phyloP scores from a whole-genome alignment of 2,113 vertebrate genomes.

The Hirundichthys speculiger region DNA sequence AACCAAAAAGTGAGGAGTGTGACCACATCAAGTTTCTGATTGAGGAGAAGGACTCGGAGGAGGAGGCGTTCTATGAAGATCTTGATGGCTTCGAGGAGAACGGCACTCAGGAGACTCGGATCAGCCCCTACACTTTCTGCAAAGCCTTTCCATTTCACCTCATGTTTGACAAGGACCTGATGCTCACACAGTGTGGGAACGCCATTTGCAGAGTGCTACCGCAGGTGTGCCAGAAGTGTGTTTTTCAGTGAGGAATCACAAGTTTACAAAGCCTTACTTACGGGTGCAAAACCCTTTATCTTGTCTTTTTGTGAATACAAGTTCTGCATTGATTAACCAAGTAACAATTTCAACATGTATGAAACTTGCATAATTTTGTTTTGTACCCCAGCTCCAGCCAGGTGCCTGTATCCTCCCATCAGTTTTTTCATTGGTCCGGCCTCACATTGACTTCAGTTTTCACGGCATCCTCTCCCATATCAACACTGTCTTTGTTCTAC shows the following conservation, averaged over 20 bases:
- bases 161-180: constrained; percentile 95
- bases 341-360: too few relatives aligned
- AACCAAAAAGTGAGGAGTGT: constrained; percentile 95
- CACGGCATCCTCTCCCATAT: constrained; percentile 99
- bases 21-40: constrained; percentile 99
- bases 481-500: constrained; percentile 97
- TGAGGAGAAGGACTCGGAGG: constrained; percentile 96
- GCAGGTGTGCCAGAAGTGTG: constrained; percentile 82
- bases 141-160: constrained; percentile 98
- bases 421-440: constrained; percentile 96
- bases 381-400: constrained; percentile 88
- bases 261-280: background rate
- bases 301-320: background rate
- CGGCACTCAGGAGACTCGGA: constrained; percentile 94
- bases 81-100: constrained; percentile 97
- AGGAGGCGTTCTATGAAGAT: constrained; percentile 96
- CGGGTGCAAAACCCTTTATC: background rate
- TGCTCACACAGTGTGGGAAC: constrained; percentile 97
- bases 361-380: background rate
- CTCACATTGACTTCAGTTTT: constrained; percentile 98
- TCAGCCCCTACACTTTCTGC: constrained; percentile 98
- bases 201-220: constrained; percentile 97
- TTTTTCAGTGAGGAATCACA: background rate
- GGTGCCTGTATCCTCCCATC: constrained; percentile 93
- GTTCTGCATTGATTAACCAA: too few relatives aligned